These are phyloP conservation scores for Pseudolycoriella hygida DNA, from an alignment of 2,888 invertebrate genomes.

Conservation along the genomic window DNA sequence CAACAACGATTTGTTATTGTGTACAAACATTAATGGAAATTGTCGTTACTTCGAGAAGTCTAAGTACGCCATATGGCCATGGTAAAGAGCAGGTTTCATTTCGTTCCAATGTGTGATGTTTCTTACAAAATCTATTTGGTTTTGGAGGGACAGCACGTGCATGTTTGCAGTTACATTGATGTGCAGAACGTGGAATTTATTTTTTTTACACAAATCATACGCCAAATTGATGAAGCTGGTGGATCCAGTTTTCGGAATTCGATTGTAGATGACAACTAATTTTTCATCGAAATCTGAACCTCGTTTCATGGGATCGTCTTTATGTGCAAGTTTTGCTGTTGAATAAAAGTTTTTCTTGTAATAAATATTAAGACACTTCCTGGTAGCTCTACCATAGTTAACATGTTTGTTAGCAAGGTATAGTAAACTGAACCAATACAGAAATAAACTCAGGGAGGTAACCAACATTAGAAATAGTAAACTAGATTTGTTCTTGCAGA, in stretches of 20 bases:
- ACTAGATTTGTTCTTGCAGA: too few species aligned
- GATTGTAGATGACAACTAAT: slow-evolving; percentile 77
- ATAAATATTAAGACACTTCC: too few species aligned
- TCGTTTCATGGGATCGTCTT: not conserved
- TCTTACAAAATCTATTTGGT: slow-evolving; percentile 75
- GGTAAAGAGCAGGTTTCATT: slow-evolving; percentile 88
- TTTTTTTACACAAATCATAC: slow-evolving; percentile 62
- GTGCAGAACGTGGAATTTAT: slow-evolving; percentile 71
- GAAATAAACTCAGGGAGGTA: too few species aligned
- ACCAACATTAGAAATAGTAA: too few species aligned
- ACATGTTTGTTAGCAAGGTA: too few species aligned
- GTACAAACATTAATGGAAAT: too few species aligned
- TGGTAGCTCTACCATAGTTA: too few species aligned
- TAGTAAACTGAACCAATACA: too few species aligned
- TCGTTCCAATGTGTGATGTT: slow-evolving; percentile 81
- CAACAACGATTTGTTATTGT: not conserved
- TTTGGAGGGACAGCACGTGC: slow-evolving; percentile 83
- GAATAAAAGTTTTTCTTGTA: not conserved
- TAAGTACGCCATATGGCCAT: slow-evolving; percentile 92
- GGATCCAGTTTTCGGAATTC: slow-evolving; percentile 94
- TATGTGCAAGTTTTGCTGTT: not conserved
- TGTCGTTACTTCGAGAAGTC: slow-evolving; percentile 73
- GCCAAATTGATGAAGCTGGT: slow-evolving; percentile 86
- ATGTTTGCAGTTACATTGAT: slow-evolving; percentile 92
- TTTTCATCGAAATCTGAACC: slow-evolving; percentile 34